Evolutionary conservation across 1,140 invertebrate genomes (phyloP).

Genomic region (Caenorhabditis brenneri): DNA sequence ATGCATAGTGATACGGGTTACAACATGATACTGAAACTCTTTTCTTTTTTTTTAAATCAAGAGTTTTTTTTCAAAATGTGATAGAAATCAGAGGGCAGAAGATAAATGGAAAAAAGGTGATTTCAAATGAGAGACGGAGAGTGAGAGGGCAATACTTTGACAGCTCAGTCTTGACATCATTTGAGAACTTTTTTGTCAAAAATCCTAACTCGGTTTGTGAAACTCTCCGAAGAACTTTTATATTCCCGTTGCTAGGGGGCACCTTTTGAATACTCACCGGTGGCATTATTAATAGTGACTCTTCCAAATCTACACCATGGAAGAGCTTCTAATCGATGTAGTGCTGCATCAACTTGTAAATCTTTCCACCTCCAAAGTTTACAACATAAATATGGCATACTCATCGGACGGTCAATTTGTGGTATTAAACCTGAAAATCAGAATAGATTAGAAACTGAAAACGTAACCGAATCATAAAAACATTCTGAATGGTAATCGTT

Average conservation of each 20-base stretch:
- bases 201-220: too few species aligned
- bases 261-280: conserved; percentile 60
- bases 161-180: too few species aligned
- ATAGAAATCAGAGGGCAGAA: neutral
- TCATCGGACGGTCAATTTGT: conserved; percentile 69
- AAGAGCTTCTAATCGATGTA: conserved; percentile 68
- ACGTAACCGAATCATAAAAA: too few species aligned
- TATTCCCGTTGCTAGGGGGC: too few species aligned
- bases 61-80: neutral
- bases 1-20: conserved; percentile 69
- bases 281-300: conserved; percentile 71
- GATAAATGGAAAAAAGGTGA: neutral
- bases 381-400: conserved; percentile 70
- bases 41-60: neutral
- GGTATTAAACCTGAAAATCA: conserved; percentile 64
- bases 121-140: neutral
- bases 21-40: conserved; percentile 61
- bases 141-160: neutral
- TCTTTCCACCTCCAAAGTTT: conserved; percentile 71
- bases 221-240: too few species aligned
- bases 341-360: conserved; percentile 68
- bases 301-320: conserved; percentile 70
- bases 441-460: too few species aligned
- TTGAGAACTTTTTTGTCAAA: too few species aligned
- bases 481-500: too few species aligned